Conservation (phyloP, 2,113 vertebrate species). For the Aptenodytes forsteri region DNA sequence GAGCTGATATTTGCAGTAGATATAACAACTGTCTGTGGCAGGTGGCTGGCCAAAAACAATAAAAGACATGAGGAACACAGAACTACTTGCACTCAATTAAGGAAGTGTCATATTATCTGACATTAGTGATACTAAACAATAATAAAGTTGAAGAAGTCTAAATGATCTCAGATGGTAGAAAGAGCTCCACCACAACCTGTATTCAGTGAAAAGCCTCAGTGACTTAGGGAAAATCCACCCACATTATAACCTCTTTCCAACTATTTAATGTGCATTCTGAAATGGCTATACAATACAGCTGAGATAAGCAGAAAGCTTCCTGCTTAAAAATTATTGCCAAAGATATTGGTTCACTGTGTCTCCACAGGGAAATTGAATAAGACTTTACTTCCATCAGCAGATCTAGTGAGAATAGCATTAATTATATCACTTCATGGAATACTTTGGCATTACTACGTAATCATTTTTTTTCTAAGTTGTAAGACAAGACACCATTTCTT, state of each 20-base stretch:
- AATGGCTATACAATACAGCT: constrained; percentile 21
- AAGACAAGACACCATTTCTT: constrained; percentile 22
- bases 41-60: neutral
- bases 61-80: neutral
- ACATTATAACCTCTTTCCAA: constrained; percentile 12
- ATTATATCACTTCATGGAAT: constrained; percentile 51
- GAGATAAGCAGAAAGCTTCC: constrained; percentile 62
- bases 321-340: constrained; percentile 55
- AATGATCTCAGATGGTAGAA: neutral
- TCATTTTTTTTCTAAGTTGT: neutral
- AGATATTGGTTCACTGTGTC: constrained; percentile 13
- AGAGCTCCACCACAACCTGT: neutral
- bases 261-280: constrained; percentile 40
- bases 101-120: neutral
- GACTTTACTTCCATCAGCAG: constrained; percentile 56
- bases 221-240: neutral
- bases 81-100: neutral
- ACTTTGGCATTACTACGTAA: neutral
- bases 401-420: constrained; percentile 53
- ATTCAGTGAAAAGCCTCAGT: neutral
- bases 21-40: neutral
- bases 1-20: neutral
- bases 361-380: constrained; percentile 33
- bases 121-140: neutral
- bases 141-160: neutral